Base-by-base conservation (phyloP, 2,797 vertebrate genomes). In the Acanthis flammea region DNA sequence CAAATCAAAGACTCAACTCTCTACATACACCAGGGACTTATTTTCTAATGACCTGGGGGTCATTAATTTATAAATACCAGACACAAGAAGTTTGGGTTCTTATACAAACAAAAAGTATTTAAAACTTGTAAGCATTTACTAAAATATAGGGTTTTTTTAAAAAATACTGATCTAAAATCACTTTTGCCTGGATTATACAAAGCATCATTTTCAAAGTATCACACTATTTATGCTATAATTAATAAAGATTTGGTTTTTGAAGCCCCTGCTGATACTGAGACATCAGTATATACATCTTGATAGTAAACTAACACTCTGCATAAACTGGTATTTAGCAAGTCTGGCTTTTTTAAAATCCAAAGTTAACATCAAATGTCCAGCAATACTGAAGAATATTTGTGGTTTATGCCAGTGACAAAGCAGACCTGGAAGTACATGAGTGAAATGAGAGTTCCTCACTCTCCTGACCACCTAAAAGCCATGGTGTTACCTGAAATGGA, bases 401-500 rank as follows among this genome's bases (percentile, higher is more conserved):
- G 39, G 27, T 37, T 76, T 73, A 41, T 51, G 35, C 6, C 48
- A 86, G 53, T 44, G 44, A 58, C 57, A 77, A 41, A 70, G 41
- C 0, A 70, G 30, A 41, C 21, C 30, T 61, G 47, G 16, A 58
- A 51, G 27, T 6, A 44, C 0, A 0, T 3, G 23, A 19, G 27
- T 73, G 70, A 76, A 82, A 67, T 19, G 3, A n/a, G 42, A 82
- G 25, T 6, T 70, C 9, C 37, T 58, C 3, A 33, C 47, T 66
- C 31, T n/a, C 30, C 12, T 61, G 16, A 12, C 17, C 3, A 27
- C 39, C 30, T 30, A 12, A 24, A 50, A 48, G 19, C 4, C 0
- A 0, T 7, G 42, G 1, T 9, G 61, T 94, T 95, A 99, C 99
- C 99, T 95, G 99, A 98, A 86, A 99, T 98, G 16, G 98, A 88